Evolutionary conservation across 2,888 invertebrate genomes (phyloP), one percentile per base, ranked within the genome.

Genomic region (Brachyptera putata): DNA sequence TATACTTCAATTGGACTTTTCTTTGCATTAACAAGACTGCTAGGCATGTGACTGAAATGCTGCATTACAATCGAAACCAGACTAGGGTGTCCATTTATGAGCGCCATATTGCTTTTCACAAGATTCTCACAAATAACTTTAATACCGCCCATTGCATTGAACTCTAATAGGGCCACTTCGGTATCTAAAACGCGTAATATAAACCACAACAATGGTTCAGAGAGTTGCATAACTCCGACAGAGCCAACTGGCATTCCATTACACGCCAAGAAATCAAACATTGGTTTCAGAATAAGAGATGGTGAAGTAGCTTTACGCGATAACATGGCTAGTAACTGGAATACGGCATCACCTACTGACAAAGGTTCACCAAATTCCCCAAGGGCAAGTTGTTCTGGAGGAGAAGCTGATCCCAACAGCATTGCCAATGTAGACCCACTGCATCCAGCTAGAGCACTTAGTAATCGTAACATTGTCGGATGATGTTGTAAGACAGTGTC

Each of bases 331-430:
- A 94, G 80, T 66, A 95, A 80, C 75, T 89, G 87, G 71, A 91
- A 93, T n/a, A 94, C 85, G 18, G 91, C 91, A 70, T 95, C 94
- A 1, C 89, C 89, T 57, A 93, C 84, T 0, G 89, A 88, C 25
- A 85, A 80, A 7, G 87, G 85, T 67, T 87, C 87, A n/a, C 80
- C 75, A 49, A 62, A 43, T 25, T 62, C 62, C 4, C 71, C 70
- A 3, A 70, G 68, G 7, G 69, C 68, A 60, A 72, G 67, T 11
- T 68, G 68, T 39, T 72, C 69, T 37, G 69, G 68, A 22, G 70
- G 69, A 41, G 71, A 69, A 24, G 39, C 25, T 50, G 80, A 79
- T 1, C 80, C 80, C 14, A 83, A 77, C 63, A 87, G 77, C 80
- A 87, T 82, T 3, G 85, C 84, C 68, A 87, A 78, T 1, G 87